phyloP scores from a whole-genome alignment of 2,797 vertebrate species.

The Rhadinocentrus ornatus region DNA sequence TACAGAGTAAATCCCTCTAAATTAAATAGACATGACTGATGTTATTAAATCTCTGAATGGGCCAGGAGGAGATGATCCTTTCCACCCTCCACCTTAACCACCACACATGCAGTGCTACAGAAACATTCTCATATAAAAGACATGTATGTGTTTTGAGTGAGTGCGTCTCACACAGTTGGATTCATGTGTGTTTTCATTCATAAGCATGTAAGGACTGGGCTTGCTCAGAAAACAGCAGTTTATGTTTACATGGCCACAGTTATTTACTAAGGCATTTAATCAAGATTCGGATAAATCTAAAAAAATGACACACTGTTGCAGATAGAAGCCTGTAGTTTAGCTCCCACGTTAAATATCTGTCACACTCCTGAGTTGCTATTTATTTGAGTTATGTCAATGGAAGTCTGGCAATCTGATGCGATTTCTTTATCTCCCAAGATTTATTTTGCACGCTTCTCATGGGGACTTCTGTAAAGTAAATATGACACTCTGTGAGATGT shows the following conservation, averaged over 20 bases:
- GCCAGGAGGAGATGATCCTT: slow-evolving; percentile 52
- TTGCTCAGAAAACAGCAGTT: slow-evolving; percentile 1
- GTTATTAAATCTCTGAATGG: slow-evolving; percentile 66
- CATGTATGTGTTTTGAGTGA: slow-evolving; percentile 52
- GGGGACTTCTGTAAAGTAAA: slow-evolving; percentile 48
- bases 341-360: slow-evolving; percentile 35
- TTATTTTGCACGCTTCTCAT: slow-evolving; percentile 51
- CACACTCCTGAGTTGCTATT: slow-evolving; percentile 35
- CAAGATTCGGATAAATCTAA: background rate
- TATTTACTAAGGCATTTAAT: background rate
- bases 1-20: slow-evolving; percentile 66
- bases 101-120: slow-evolving; percentile 46
- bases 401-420: slow-evolving; percentile 45
- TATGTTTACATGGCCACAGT: slow-evolving; percentile 3
- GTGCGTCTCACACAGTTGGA: slow-evolving; percentile 56
- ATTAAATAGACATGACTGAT: slow-evolving; percentile 74
- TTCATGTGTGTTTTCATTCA: slow-evolving; percentile 67
- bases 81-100: slow-evolving; percentile 56
- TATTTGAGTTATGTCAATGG: slow-evolving; percentile 49
- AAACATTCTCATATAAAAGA: slow-evolving; percentile 62
- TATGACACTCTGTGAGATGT: slow-evolving; percentile 32
- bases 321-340: slow-evolving; percentile 26
- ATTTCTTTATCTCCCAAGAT: slow-evolving; percentile 58
- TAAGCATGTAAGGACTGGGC: slow-evolving; percentile 33
- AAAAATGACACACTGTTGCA: background rate